Percentiles rank a stretch among this genome's conserved stretches.
Conservation (phyloP, 2,113 vertebrate genomes). For the Probosciger aterrimus region DNA sequence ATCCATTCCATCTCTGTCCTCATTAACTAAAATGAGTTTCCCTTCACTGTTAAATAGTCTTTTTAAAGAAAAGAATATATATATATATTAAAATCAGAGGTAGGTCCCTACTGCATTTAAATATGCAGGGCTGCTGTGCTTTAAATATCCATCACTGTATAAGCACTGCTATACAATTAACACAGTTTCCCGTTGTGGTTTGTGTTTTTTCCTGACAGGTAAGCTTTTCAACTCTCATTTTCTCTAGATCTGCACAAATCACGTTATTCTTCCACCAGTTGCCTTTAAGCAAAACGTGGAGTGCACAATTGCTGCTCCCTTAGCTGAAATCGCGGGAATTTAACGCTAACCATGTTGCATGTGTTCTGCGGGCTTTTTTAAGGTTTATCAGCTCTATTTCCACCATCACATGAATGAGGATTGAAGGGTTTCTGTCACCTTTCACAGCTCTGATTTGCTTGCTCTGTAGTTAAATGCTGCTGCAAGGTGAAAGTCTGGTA, state of each 20-base stretch:
- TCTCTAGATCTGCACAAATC: not conserved
- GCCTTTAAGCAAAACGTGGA: not conserved
- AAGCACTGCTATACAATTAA: not conserved
- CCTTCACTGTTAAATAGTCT: not conserved
- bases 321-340: not conserved
- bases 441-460: conserved; percentile 22
- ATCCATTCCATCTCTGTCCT: not conserved
- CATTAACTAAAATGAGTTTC: not conserved
- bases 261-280: not conserved
- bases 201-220: not conserved
- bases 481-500: conserved; percentile 18
- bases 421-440: conserved; percentile 20
- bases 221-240: not conserved
- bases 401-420: not conserved
- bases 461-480: conserved; percentile 27
- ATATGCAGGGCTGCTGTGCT: not conserved
- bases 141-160: not conserved
- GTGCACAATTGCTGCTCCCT: not conserved
- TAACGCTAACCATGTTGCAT: not conserved
- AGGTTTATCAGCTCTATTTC: not conserved
- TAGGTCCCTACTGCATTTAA: not conserved
- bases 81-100: not conserved
- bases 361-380: not conserved
- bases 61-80: not conserved
- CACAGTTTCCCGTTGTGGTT: not conserved